phyloP scores from a whole-genome alignment of 2,888 invertebrate species.

The Ichneumoninae sp. region DNA sequence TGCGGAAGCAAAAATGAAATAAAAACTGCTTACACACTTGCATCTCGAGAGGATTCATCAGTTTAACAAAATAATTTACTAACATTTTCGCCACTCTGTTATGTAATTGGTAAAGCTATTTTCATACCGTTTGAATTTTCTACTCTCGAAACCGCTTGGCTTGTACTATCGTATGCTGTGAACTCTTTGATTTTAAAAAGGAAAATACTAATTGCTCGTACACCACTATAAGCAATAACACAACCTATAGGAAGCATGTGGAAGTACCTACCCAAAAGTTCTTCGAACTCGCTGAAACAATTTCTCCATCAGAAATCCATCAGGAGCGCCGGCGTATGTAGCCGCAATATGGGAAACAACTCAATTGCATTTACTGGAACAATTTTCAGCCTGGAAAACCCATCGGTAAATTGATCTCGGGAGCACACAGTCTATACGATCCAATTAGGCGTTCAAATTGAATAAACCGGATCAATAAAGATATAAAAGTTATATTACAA shows the following conservation, averaged over 20 bases:
- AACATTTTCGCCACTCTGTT: not conserved
- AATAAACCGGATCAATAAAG: not conserved
- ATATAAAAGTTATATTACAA: not conserved
- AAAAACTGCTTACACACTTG: no score
- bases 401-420: not conserved
- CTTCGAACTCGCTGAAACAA: conserved; percentile 6
- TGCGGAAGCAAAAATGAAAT: no score
- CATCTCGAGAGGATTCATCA: not conserved
- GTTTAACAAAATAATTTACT: not conserved
- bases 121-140: not conserved
- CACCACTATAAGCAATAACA: not conserved
- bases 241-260: not conserved
- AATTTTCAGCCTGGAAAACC: not conserved
- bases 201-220: conserved; percentile 2
- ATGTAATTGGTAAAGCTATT: not conserved
- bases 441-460: not conserved
- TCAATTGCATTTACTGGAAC: not conserved
- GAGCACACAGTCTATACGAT: not conserved
- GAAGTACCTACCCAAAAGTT: not conserved
- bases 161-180: not conserved
- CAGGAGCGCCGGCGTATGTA: not conserved
- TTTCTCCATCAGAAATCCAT: not conserved
- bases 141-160: not conserved
- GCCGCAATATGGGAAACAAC: not conserved
- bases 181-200: not conserved